Evolutionary conservation across 2,113 vertebrate genomes (phyloP).

Genomic region (Plectropomus leopardus): DNA sequence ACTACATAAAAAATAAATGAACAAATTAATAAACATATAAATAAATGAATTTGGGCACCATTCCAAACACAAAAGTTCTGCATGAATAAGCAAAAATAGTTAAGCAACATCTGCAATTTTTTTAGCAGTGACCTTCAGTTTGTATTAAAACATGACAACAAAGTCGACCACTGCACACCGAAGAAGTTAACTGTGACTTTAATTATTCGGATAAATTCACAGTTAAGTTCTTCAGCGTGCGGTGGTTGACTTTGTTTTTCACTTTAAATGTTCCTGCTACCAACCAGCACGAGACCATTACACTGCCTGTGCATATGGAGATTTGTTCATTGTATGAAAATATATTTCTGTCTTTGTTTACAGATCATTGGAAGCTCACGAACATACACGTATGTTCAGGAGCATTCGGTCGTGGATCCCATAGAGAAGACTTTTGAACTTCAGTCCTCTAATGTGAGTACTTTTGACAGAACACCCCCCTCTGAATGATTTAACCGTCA

Average conservation of each 20-base stretch:
- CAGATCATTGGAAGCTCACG: constrained; percentile 93
- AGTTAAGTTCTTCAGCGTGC: no score
- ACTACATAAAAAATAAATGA: no score
- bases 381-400: constrained; percentile 93
- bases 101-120: background rate
- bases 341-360: constrained; percentile 1
- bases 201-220: no score
- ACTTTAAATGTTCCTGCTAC: no score
- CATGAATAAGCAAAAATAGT: background rate
- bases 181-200: no score
- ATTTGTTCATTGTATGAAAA: constrained; percentile 25
- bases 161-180: no score
- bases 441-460: constrained; percentile 95
- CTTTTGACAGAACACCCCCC: accelerated
- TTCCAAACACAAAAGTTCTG: background rate
- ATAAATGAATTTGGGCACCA: background rate
- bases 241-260: no score
- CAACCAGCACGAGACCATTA: no score
- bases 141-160: constrained; percentile 7
- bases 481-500: background rate
- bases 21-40: background rate
- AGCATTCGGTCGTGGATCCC: constrained; percentile 96
- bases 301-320: no score
- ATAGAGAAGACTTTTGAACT: constrained; percentile 91
- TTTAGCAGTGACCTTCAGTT: background rate